Percentiles rank a stretch among this genome's conserved stretches.
phyloP scores from a whole-genome alignment of 2,113 vertebrate genomes.

The Oxyruncus cristatus region DNA sequence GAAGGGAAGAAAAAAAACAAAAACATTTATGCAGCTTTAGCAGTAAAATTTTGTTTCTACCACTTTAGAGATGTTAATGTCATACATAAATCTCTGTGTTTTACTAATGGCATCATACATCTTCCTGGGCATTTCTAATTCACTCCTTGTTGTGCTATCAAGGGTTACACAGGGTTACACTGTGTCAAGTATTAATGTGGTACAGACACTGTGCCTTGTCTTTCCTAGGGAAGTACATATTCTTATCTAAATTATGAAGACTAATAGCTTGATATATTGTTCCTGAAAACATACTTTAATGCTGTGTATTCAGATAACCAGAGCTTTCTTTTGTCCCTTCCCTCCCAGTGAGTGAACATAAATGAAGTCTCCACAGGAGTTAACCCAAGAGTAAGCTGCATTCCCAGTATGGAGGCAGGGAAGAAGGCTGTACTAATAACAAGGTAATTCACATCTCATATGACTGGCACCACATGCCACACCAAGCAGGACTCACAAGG shows the following conservation, averaged over 20 bases:
- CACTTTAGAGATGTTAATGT: background rate
- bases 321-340: background rate
- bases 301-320: background rate
- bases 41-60: background rate
- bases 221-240: background rate
- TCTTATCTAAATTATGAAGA: slow-evolving; percentile 47
- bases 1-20: background rate
- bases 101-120: slow-evolving; percentile 32
- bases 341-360: background rate
- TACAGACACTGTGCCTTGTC: background rate
- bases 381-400: background rate
- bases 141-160: background rate
- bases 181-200: background rate
- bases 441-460: background rate
- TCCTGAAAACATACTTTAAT: background rate
- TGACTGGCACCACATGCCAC: background rate
- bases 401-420: background rate
- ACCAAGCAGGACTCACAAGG: background rate
- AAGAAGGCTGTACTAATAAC: background rate
- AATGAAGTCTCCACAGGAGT: background rate
- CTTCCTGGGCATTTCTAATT: slow-evolving; percentile 13
- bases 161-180: background rate
- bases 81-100: slow-evolving; percentile 30
- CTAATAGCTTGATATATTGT: slow-evolving; percentile 47
- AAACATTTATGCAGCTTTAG: background rate